phyloP scores from a whole-genome alignment of 2,113 vertebrate genomes.

The Phalacrocorax pelagicus region DNA sequence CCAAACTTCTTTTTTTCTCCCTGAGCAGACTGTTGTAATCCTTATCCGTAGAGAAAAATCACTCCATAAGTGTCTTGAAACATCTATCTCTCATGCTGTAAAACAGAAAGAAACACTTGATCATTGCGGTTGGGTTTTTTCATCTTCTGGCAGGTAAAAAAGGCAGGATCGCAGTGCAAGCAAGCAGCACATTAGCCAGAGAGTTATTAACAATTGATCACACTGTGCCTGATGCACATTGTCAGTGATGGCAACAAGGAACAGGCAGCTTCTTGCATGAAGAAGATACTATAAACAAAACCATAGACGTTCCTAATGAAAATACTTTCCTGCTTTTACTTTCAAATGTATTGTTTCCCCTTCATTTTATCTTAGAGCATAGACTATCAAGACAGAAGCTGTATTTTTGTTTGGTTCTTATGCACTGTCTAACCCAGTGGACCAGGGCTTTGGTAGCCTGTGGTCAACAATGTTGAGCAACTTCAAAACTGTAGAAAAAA shows the following conservation, averaged over 20 bases:
- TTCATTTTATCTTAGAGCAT: neutral
- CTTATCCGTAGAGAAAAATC: neutral
- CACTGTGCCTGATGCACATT: fast-evolving
- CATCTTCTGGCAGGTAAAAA: neutral
- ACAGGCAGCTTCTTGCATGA: neutral
- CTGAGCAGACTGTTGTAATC: neutral
- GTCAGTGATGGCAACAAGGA: neutral
- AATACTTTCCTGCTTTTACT: neutral
- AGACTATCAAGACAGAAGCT: neutral
- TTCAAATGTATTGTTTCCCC: neutral
- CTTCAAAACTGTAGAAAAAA: neutral
- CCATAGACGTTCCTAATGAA: neutral
- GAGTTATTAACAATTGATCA: neutral
- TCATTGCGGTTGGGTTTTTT: neutral
- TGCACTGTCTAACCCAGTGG: neutral
- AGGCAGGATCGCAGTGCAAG: neutral
- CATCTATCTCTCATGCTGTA: neutral
- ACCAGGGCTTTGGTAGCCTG: neutral
- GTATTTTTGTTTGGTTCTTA: neutral
- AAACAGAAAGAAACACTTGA: neutral
- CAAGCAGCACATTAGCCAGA: neutral
- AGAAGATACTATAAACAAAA: neutral
- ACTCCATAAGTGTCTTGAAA: neutral
- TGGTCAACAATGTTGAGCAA: neutral
- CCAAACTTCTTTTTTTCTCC: neutral